Base-by-base conservation (phyloP, 2,797 vertebrate species). In the Alfaro cultratus region DNA sequence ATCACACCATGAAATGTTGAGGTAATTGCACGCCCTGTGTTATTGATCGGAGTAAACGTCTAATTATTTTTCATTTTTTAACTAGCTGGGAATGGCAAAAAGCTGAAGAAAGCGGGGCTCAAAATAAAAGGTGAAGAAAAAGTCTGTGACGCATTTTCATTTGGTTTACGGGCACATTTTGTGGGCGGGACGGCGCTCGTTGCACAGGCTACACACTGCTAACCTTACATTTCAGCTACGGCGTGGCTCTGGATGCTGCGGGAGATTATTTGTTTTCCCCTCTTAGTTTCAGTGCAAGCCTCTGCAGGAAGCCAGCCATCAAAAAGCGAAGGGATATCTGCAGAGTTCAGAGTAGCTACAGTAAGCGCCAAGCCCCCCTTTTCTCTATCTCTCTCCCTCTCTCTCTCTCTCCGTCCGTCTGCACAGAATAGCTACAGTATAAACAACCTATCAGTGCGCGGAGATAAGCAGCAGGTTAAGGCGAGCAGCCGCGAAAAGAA, bases 141-240 rank as follows among this genome's bases (percentile, higher is more conserved):
- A 89, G 83, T 88, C 75, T 88, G 91, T 93, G 92, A 94, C 93
- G 93, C 93, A 94, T 94, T 94, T 94, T 83, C 79, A 84, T 87
- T 87, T 77, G 82, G 79, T 81, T 89, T 92, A 78, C 78, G 86
- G 75, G 80, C 87, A 86, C 93, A 88, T 90, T 88, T 87, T 1
- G 93, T 94, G 93, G 93, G 94, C 93, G 93, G 93, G 90, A 90
- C 93, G 3, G 80, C 5, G 76, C 71, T 82, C 68, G 31, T 76
- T 62, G 72, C 47, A 60, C 85, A 16, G 80, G 78, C 80, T 83
- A 84, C 88, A 82, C 83, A 36, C 78, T 21, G 87, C 84, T 78
- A 92, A 83, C 77, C 75, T 62, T 71, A 6, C 75, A 74, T 0
- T 70, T 23, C 1, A 73, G n/a, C 78, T 34, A 8, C 57, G 0